Percentiles rank a stretch among this genome's conserved stretches.
These are phyloP conservation scores for Podocnemis expansa DNA, from an alignment of 2,113 vertebrate genomes.

Conservation along the genomic window DNA sequence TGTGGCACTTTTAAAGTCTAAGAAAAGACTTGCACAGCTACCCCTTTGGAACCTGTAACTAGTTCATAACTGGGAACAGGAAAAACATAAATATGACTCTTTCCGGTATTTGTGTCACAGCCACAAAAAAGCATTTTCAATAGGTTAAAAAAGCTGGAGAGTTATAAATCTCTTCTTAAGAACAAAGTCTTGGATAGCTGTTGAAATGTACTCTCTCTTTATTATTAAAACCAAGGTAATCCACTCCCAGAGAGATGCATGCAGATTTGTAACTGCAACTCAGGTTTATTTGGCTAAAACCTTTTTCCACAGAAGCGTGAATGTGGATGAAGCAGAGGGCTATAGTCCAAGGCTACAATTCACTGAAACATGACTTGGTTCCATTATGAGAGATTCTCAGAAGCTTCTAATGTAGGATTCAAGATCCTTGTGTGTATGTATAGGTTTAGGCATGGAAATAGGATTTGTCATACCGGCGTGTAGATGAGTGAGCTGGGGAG, in stretches of 20 bases:
- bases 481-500: neutral
- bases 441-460: neutral
- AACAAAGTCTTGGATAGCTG: neutral
- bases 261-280: neutral
- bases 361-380: neutral
- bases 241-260: neutral
- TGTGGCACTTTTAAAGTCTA: too few relatives aligned
- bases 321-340: neutral
- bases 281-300: neutral
- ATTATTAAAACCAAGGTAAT: neutral
- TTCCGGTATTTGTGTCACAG: neutral
- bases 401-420: neutral
- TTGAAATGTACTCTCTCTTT: neutral
- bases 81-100: neutral
- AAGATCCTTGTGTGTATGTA: neutral
- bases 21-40: too few relatives aligned
- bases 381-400: neutral
- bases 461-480: neutral
- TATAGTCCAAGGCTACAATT: neutral
- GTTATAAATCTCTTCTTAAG: neutral
- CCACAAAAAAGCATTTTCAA: neutral
- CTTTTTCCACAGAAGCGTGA: neutral
- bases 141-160: neutral
- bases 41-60: too few relatives aligned
- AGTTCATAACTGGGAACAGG: slow-evolving; percentile 1